A percentile compares a stretch with the other conserved stretches of the same genome.
Evolutionary conservation across 2,888 invertebrate species (phyloP).

Genomic region (Macropis europaea): DNA sequence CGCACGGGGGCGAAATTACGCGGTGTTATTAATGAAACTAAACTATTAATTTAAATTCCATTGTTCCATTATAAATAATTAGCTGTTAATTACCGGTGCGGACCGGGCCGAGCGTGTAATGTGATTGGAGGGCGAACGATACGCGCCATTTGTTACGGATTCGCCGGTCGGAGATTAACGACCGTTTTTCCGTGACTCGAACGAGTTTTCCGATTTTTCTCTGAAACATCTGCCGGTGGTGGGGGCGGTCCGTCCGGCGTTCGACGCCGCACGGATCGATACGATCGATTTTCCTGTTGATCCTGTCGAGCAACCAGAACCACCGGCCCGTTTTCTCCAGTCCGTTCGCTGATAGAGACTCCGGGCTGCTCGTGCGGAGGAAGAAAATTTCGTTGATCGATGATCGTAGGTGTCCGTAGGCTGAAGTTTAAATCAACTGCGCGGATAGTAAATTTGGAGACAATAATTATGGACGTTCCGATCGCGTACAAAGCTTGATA

Average conservation of each 20-base stretch:
- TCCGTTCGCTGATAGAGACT: too few relatives aligned
- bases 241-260: too few relatives aligned
- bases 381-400: not conserved
- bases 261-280: too few relatives aligned
- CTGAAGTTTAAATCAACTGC: slow-evolving; percentile 18
- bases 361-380: too few relatives aligned
- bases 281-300: too few relatives aligned
- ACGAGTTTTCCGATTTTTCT: slow-evolving; percentile 13
- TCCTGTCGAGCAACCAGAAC: too few relatives aligned
- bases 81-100: slow-evolving; percentile 75
- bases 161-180: slow-evolving; percentile 46
- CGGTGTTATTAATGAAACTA: slow-evolving; percentile 79
- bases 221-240: too few relatives aligned
- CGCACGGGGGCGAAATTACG: slow-evolving; percentile 72
- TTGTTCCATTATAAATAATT: slow-evolving; percentile 80
- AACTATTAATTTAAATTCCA: slow-evolving; percentile 80
- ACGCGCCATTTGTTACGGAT: slow-evolving; percentile 53
- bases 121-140: slow-evolving; percentile 67
- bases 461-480: slow-evolving; percentile 14
- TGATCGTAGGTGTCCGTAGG: not conserved
- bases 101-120: slow-evolving; percentile 62
- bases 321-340: too few relatives aligned
- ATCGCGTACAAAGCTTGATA: slow-evolving; percentile 34
- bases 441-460: slow-evolving; percentile 8
- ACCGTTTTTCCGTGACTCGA: slow-evolving; percentile 29